Evolutionary conservation across 1,140 invertebrate genomes (phyloP).

Genomic region (Euglossa dilemma): DNA sequence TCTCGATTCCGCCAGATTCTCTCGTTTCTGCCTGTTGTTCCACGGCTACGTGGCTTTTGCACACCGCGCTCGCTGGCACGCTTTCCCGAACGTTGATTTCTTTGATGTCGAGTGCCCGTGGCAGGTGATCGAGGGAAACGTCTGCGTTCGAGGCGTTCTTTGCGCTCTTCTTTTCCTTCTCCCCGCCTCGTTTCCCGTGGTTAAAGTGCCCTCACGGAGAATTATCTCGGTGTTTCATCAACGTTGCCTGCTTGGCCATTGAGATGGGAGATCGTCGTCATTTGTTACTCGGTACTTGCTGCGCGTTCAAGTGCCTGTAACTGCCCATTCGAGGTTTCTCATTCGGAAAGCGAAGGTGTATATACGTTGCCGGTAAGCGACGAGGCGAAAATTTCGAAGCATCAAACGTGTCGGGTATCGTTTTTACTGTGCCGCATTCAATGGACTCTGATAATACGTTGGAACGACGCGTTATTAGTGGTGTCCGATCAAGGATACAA

Average conservation of each 20-base stretch:
- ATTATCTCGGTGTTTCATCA: neutral
- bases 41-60: neutral
- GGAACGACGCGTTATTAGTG: no score
- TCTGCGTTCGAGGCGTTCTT: neutral
- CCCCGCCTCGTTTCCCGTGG: neutral
- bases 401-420: no score
- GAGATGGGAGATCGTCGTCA: neutral
- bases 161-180: neutral
- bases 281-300: neutral
- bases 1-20: neutral
- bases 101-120: neutral
- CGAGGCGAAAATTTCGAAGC: no score
- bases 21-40: neutral
- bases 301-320: no score
- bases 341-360: no score
- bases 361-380: no score
- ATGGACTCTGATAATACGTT: no score
- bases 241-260: neutral
- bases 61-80: neutral
- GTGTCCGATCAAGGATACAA: no score
- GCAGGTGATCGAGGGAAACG: constrained; percentile 6
- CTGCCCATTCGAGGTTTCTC: no score
- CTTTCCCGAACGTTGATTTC: neutral
- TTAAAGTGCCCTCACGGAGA: neutral
- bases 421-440: no score